phyloP scores from a whole-genome alignment of 2,888 invertebrate species.

The Oscheius sp. region DNA sequence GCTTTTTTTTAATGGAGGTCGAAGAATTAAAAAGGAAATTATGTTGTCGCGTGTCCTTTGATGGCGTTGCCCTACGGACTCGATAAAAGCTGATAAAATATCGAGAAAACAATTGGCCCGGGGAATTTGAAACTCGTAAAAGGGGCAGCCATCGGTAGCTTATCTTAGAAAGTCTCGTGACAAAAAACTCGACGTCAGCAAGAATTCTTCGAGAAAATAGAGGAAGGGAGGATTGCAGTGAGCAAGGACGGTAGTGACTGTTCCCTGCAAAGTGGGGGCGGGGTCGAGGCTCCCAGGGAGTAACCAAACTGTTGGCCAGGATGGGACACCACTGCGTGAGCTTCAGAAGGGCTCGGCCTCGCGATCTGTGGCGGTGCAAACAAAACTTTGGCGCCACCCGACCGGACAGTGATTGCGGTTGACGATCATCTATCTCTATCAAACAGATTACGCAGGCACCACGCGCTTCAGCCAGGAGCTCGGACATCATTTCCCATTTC shows the following conservation, averaged over 20 bases:
- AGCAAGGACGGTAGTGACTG: background rate
- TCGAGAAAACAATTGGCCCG: too few species aligned
- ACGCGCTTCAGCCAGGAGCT: constrained; percentile 20
- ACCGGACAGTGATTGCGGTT: constrained; percentile 19
- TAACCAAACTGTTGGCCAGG: constrained; percentile 37
- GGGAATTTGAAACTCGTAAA: constrained; percentile 22
- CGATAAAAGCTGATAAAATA: too few species aligned
- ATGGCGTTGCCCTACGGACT: background rate
- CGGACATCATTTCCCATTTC: constrained; percentile 1
- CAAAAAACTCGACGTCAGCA: background rate
- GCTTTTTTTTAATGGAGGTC: background rate
- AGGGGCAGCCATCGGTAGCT: background rate
- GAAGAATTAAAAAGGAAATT: too few species aligned
- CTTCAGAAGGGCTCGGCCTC: constrained; percentile 30
- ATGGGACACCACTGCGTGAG: constrained; percentile 6
- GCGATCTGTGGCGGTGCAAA: constrained; percentile 23
- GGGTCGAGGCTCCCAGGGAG: constrained; percentile 36
- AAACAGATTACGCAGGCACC: constrained; percentile 31
- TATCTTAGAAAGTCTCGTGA: constrained; percentile 1
- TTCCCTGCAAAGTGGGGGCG: constrained; percentile 10
- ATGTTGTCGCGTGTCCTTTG: background rate
- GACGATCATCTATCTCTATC: constrained; percentile 17
- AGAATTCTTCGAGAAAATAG: background rate
- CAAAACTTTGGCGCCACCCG: constrained; percentile 22
- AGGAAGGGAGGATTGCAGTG: background rate